Base-by-base conservation (phyloP, 1,140 invertebrate species). In the Maconellicoccus hirsutus region DNA sequence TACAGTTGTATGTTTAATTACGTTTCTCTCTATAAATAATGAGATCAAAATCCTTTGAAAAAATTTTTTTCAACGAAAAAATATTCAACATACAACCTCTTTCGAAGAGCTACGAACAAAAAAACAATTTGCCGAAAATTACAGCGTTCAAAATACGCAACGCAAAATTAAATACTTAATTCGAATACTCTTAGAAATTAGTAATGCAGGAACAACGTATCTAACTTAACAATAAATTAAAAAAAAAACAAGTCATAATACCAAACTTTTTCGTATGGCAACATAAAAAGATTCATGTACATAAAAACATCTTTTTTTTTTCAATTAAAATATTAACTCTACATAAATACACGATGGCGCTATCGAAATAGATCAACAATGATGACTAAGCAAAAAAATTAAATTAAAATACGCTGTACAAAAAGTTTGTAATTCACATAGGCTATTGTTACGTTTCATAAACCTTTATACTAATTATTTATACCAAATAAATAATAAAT, bases 161-260 rank as follows among this genome's bases (percentile, higher is more conserved):
- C 42, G 42, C n/a, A 52, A 52, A 52, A 52, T 52, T 52, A 52
- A 52, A 52, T 52, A 52, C 42, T 52, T 52, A 52, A 52, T 52
- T 52, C 42, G 42, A 52, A 52, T 52, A 52, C 42, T 52, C 42
- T 52, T 52, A 52, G 42, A 52, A 52, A 52, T 8, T 52, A 52
- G n/a, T 52, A 52, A 52, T 52, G 42, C 42, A 52, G 42, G 42
- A 52, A 52, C 42, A 52, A 52, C 4, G n/a, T 19, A 52, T 52
- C 42, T 52, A 52, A 52, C 3, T 33, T 52, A 52, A 52, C 10
- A 16, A 52, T 52, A 19, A 38, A 16, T 52, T 52, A 16, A 19
- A 52, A 52, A 52, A 52, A 52, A 52, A 52, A 52, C 10, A 52
- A 52, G 29, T 33, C 29, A 33, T 33, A 52, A 52, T 8, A 52